A percentile compares a stretch with the other conserved stretches of the same genome.
Evolutionary conservation across 2,113 vertebrate species (phyloP).

Genomic region (Anhinga anhinga): DNA sequence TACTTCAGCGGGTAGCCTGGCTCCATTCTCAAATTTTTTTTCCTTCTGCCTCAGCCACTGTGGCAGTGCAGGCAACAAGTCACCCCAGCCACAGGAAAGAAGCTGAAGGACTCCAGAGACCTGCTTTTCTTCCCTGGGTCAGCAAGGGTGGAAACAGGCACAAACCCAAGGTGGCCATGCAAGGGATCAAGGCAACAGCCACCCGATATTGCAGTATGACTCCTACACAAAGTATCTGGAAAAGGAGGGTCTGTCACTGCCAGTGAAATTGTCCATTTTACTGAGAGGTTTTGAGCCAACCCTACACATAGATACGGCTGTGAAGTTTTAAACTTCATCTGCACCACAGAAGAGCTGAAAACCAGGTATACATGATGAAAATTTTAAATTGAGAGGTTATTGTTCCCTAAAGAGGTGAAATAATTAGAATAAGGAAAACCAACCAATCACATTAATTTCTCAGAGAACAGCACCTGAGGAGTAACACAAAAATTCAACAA

Average conservation of each 20-base stretch:
- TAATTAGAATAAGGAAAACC: background rate
- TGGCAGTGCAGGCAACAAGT: too few species aligned
- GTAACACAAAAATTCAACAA: background rate
- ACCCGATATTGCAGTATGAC: background rate
- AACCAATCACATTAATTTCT: background rate
- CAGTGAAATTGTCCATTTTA: background rate
- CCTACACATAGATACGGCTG: accelerated
- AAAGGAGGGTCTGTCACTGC: background rate
- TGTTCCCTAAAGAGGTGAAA: background rate
- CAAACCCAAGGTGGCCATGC: background rate
- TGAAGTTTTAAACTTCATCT: background rate
- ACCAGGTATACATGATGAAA: background rate
- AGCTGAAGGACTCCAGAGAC: background rate
- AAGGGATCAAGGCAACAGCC: background rate
- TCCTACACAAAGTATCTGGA: background rate
- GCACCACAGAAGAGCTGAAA: background rate
- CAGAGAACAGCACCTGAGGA: background rate
- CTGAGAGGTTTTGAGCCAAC: background rate
- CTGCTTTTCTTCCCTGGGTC: background rate
- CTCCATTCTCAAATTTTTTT: background rate
- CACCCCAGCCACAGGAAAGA: background rate
- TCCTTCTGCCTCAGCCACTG: background rate
- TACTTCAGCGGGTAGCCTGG: background rate
- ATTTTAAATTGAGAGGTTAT: background rate
- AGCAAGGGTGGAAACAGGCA: background rate